Percentiles rank a stretch among this genome's conserved stretches.
Conservation (phyloP, 2,888 invertebrate species). For the Ellobium chinense region DNA sequence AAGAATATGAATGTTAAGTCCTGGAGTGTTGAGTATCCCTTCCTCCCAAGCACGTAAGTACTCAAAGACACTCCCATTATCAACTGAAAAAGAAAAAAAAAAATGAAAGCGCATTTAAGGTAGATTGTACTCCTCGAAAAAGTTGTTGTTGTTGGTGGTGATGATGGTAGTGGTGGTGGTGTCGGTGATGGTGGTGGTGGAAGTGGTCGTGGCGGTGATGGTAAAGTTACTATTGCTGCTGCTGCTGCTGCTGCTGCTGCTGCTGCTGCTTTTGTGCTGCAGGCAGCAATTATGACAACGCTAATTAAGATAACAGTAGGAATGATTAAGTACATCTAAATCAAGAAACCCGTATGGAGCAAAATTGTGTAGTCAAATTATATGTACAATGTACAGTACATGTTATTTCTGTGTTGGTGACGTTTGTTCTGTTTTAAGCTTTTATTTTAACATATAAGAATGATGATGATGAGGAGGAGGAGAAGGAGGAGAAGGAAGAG, state of each 20-base stretch:
- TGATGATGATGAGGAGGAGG: too few relatives aligned
- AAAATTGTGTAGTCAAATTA: too few relatives aligned
- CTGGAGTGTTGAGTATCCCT: constrained; percentile 3
- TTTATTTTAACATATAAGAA: too few relatives aligned
- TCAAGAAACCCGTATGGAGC: too few relatives aligned
- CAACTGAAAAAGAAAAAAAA: not conserved
- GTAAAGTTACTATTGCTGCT: not conserved
- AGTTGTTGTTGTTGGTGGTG: not conserved
- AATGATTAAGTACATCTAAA: too few relatives aligned
- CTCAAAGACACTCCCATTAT: constrained; percentile 22
- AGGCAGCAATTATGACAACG: too few relatives aligned
- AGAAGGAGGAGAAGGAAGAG: too few relatives aligned
- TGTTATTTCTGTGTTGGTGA: too few relatives aligned
- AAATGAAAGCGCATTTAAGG: too few relatives aligned
- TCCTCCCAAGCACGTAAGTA: constrained; percentile 35
- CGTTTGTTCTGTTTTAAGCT: too few relatives aligned
- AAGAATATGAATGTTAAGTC: not conserved
- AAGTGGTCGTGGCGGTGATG: not conserved
- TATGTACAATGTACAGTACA: too few relatives aligned
- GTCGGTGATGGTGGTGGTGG: not conserved
- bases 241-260: not conserved
- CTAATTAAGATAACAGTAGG: too few relatives aligned
- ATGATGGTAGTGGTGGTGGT: not conserved
- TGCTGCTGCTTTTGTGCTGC: not conserved
- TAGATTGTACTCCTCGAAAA: not conserved